Conservation (phyloP, 2,797 vertebrate species). For the Siniperca undulata region DNA sequence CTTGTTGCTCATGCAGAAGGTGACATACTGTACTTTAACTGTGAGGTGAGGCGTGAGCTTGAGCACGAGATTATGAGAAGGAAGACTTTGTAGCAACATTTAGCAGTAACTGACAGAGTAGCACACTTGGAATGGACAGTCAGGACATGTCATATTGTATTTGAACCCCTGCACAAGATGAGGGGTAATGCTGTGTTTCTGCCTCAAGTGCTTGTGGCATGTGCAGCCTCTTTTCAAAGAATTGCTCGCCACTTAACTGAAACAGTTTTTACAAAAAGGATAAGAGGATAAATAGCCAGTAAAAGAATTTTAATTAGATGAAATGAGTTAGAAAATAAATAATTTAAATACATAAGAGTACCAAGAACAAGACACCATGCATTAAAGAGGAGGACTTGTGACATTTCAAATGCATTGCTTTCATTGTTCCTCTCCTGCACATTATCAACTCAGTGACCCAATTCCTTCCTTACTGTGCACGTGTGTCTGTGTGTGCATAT, state of each 20-base stretch:
- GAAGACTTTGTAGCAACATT: slow-evolving; percentile 8
- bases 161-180: background rate
- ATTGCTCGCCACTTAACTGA: background rate
- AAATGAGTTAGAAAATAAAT: background rate
- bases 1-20: slow-evolving; percentile 44
- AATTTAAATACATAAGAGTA: background rate
- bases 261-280: background rate
- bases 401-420: slow-evolving; percentile 6
- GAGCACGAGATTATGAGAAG: slow-evolving; percentile 14
- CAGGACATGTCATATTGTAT: background rate
- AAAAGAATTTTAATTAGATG: background rate
- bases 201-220: background rate
- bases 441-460: slow-evolving; percentile 17
- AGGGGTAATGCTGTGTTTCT: background rate
- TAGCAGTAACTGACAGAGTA: slow-evolving; percentile 4
- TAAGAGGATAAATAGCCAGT: background rate
- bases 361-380: background rate
- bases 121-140: background rate
- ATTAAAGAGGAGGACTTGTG: background rate
- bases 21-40: slow-evolving; percentile 53
- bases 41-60: slow-evolving; percentile 22
- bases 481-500: background rate
- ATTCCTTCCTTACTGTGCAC: slow-evolving; percentile 8
- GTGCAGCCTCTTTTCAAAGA: slow-evolving; percentile 7
- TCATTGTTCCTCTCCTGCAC: slow-evolving; percentile 17